Evolutionary conservation across 2,888 invertebrate species (phyloP).

Genomic region (Lathronympha strigana): DNA sequence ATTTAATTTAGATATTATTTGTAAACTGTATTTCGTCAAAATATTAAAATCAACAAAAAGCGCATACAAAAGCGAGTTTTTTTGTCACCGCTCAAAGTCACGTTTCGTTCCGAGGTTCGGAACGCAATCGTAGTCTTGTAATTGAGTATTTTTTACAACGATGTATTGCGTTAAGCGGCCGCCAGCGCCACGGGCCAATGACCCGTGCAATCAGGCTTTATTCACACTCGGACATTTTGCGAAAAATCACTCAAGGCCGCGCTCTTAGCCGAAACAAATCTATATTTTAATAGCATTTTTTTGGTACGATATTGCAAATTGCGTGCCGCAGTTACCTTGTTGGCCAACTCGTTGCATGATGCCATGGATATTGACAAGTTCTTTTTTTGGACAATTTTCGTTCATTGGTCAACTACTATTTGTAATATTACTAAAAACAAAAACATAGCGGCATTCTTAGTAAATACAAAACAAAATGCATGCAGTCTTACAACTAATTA

Average conservation of each 20-base stretch:
- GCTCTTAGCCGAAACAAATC: conserved; percentile 76
- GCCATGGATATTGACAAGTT: conserved; percentile 36
- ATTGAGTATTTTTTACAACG: conserved; percentile 49
- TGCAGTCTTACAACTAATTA: too few species aligned
- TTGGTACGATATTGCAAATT: conserved; percentile 60
- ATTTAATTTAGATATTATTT: conserved; percentile 13
- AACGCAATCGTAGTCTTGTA: conserved; percentile 60
- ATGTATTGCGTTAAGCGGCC: conserved; percentile 43
- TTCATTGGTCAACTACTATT: neutral
- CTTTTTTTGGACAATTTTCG: conserved; percentile 12
- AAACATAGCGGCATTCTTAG: too few species aligned
- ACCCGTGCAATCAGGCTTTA: conserved; percentile 65
- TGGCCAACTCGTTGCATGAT: conserved; percentile 64
- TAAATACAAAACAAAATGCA: too few species aligned
- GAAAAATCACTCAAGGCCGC: conserved; percentile 73
- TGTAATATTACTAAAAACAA: too few species aligned
- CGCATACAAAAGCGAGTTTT: conserved; percentile 43
- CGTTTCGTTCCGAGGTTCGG: conserved; percentile 58
- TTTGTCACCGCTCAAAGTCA: conserved; percentile 54
- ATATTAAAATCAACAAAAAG: conserved; percentile 34
- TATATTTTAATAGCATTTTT: conserved; percentile 68
- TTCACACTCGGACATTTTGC: conserved; percentile 59
- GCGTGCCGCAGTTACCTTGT: conserved; percentile 59
- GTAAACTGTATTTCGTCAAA: conserved; percentile 32
- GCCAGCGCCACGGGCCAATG: conserved; percentile 65